A percentile compares a stretch with the other conserved stretches of the same genome.
Conservation (phyloP, 1,140 invertebrate species). For the Drosophila ironensis region DNA sequence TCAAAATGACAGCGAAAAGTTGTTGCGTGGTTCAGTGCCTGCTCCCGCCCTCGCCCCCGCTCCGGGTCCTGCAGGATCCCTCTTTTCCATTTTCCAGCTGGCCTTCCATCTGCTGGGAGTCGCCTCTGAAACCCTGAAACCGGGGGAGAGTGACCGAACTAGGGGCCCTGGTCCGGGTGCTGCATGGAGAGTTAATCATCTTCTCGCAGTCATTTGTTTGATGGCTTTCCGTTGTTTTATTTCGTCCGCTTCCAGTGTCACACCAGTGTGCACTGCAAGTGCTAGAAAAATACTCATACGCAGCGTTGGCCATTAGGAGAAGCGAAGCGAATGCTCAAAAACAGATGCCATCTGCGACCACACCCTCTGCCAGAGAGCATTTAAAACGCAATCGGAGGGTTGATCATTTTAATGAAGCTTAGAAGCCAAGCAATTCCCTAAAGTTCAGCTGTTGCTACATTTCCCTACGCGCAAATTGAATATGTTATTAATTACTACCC, state of each 20-base stretch:
- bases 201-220: constrained; percentile 66
- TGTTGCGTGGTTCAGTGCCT: constrained; percentile 50
- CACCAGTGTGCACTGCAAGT: constrained; percentile 53
- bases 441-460: no score
- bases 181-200: constrained; percentile 66
- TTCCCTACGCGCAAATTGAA: no score
- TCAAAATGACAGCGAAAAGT: constrained; percentile 76
- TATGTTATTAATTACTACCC: background rate
- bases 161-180: constrained; percentile 9
- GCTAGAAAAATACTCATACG: constrained; percentile 43
- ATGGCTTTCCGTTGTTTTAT: constrained; percentile 44
- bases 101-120: constrained; percentile 41
- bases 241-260: constrained; percentile 18
- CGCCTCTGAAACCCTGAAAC: constrained; percentile 9
- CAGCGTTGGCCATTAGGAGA: constrained; percentile 27
- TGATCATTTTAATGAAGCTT: no score
- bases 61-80: background rate
- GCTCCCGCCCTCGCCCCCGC: background rate
- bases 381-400: background rate
- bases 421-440: no score
- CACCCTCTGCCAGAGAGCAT: background rate
- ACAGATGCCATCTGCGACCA: background rate
- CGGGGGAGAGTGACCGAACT: constrained; percentile 16
- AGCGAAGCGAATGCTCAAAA: background rate
- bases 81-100: background rate